These are phyloP conservation scores for Antennarius maculatus DNA, from an alignment of 2,797 vertebrate species.

Conservation along the genomic window DNA sequence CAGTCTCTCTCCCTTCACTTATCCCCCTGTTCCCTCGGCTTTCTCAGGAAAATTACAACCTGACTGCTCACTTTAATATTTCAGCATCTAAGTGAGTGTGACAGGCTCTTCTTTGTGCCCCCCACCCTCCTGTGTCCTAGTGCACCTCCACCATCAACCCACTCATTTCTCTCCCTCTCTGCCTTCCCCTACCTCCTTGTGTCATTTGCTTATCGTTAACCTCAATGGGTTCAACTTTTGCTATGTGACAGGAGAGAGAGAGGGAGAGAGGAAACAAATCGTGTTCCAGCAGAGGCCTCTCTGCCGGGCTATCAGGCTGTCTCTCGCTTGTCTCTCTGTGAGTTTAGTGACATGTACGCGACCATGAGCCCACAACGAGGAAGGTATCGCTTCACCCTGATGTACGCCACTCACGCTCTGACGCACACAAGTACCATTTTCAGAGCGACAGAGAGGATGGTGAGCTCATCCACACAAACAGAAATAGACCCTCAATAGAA, in stretches of 20 bases:
- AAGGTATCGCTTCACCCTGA: conserved; percentile 64
- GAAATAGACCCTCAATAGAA: conserved; percentile 46
- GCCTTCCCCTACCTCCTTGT: conserved; percentile 56
- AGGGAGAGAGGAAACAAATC: conserved; percentile 70
- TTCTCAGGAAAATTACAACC: conserved; percentile 86
- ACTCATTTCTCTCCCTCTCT: conserved; percentile 20
- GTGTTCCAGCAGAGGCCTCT: conserved; percentile 62
- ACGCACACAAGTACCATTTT: conserved; percentile 46
- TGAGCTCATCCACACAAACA: conserved; percentile 71
- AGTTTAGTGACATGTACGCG: conserved; percentile 59
- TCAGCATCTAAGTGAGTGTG: conserved; percentile 84
- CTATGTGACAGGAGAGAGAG: conserved; percentile 72
- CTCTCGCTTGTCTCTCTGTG: conserved; percentile 56
- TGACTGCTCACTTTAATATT: conserved; percentile 86
- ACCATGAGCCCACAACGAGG: conserved; percentile 66
- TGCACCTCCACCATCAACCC: conserved; percentile 46
- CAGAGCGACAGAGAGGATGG: conserved; percentile 54
- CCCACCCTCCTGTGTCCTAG: conserved; percentile 41
- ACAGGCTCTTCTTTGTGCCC: conserved; percentile 82
- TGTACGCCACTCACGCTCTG: conserved; percentile 57
- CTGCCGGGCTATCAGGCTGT: conserved; percentile 67
- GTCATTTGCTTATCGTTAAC: conserved; percentile 69
- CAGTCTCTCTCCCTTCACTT: conserved; percentile 65
- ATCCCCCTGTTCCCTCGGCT: conserved; percentile 76
- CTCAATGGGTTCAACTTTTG: conserved; percentile 68